Percentiles rank a stretch among this genome's conserved stretches.
phyloP scores from a whole-genome alignment of 2,113 vertebrate genomes.

The Hippolais icterina region DNA sequence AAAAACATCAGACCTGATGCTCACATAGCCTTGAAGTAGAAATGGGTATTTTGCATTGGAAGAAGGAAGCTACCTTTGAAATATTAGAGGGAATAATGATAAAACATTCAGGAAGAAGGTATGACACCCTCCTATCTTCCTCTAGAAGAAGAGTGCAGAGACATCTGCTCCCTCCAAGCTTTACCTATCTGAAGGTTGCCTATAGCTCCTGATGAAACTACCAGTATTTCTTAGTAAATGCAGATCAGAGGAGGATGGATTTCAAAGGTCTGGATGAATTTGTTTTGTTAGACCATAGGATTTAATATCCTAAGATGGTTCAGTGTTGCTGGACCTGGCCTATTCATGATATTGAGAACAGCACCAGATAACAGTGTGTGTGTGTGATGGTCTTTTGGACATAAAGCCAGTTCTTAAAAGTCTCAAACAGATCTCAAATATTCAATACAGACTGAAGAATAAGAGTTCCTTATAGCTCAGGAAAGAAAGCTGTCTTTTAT shows the following conservation, averaged over 20 bases:
- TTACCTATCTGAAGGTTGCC: background rate
- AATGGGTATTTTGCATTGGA: background rate
- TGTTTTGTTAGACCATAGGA: background rate
- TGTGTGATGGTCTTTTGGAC: background rate
- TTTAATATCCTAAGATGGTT: background rate
- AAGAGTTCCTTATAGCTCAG: background rate
- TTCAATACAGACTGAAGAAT: background rate
- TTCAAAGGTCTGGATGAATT: background rate
- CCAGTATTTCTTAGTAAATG: background rate
- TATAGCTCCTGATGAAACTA: background rate
- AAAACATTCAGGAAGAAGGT: background rate
- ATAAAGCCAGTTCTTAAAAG: background rate
- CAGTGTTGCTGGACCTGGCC: background rate
- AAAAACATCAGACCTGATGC: constrained; percentile 48
- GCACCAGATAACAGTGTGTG: no score
- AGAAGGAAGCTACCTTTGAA: constrained; percentile 15
- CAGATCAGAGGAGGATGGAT: background rate
- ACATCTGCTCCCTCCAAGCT: background rate
- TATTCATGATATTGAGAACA: background rate
- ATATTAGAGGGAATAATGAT: background rate
- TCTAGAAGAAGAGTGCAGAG: background rate
- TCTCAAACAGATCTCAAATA: background rate
- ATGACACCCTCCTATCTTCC: background rate
- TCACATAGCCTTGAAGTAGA: constrained; percentile 2
- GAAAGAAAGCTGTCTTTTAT: background rate